These are phyloP conservation scores for Taxidea taxus DNA, from an alignment of 2,113 vertebrate species.

Conservation along the genomic window DNA sequence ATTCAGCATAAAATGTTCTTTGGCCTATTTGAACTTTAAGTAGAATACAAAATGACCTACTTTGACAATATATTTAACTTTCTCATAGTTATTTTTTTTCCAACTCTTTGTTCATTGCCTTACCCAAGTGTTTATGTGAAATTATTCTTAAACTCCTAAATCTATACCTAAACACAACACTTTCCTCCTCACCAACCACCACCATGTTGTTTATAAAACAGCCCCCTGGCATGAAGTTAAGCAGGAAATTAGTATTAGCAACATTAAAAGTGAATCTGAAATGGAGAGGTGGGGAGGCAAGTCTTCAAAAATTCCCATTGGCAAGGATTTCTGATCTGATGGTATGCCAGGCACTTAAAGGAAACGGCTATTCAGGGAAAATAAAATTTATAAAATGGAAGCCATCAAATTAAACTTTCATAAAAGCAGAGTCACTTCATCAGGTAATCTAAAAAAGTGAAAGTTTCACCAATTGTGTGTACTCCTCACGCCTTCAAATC, in stretches of 20 bases:
- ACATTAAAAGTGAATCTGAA: slow-evolving; percentile 13
- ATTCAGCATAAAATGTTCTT: slow-evolving; percentile 61
- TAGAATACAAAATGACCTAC: slow-evolving; percentile 68
- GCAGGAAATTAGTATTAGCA: slow-evolving; percentile 16
- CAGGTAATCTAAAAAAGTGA: not conserved
- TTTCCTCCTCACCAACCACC: not conserved
- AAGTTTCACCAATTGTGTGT: not conserved
- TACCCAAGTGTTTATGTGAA: slow-evolving; percentile 48
- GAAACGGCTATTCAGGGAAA: not conserved
- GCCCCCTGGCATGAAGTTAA: not conserved
- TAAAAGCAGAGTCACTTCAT: not conserved
- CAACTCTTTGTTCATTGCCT: slow-evolving; percentile 46
- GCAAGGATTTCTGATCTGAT: not conserved
- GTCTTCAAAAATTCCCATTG: not conserved
- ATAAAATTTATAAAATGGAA: not conserved
- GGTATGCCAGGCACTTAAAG: not conserved
- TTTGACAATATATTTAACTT: slow-evolving; percentile 67
- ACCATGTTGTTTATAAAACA: not conserved
- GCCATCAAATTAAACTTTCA: not conserved
- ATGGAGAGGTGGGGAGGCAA: not conserved
- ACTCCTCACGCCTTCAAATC: not conserved
- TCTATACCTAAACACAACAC: not conserved
- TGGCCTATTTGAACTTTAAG: slow-evolving; percentile 68
- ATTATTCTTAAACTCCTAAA: slow-evolving; percentile 39
- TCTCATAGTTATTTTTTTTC: slow-evolving; percentile 45